phyloP scores from a whole-genome alignment of 92 coral and sea anemone genomes.

The Plumapathes pennacea region DNA sequence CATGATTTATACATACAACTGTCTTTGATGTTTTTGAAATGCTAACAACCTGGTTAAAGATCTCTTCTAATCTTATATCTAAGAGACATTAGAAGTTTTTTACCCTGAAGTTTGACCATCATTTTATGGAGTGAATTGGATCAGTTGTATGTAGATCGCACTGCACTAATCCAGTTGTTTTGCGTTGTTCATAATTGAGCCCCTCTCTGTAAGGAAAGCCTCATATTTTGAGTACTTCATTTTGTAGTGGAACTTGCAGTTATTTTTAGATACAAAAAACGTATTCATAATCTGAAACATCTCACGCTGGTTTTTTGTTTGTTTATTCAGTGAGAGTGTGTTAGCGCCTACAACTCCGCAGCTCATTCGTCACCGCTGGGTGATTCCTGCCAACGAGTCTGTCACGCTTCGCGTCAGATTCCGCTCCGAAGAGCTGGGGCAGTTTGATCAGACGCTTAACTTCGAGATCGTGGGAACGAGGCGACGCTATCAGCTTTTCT shows the following conservation, averaged over 20 bases:
- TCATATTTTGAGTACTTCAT: too few species aligned
- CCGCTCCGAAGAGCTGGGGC: conserved; percentile 97
- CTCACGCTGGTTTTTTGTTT: background rate
- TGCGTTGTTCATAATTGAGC: too few species aligned
- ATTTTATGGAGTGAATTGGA: too few species aligned
- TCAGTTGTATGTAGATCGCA: too few species aligned
- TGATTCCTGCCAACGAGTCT: conserved; percentile 80
- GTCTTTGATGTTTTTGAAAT: too few species aligned
- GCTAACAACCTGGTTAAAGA: too few species aligned
- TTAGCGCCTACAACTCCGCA: conserved; percentile 60
- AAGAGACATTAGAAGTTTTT: too few species aligned
- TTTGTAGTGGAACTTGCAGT: too few species aligned
- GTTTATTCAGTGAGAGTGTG: conserved; percentile 34
- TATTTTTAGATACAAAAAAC: background rate
- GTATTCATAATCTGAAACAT: background rate
- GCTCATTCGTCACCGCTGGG: conserved; percentile 87
- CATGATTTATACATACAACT: background rate
- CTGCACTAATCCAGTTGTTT: too few species aligned
- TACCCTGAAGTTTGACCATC: too few species aligned
- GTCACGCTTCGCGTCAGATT: conserved; percentile 79
- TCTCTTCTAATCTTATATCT: too few species aligned
- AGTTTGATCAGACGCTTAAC: conserved; percentile 96
- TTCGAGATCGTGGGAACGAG: conserved; percentile 96
- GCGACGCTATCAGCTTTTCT: conserved; percentile 94
- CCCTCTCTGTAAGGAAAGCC: too few species aligned